Percentiles rank a stretch among this genome's conserved stretches.
phyloP scores from a whole-genome alignment of 2,113 vertebrate genomes.

The Amphilophus citrinellus region DNA sequence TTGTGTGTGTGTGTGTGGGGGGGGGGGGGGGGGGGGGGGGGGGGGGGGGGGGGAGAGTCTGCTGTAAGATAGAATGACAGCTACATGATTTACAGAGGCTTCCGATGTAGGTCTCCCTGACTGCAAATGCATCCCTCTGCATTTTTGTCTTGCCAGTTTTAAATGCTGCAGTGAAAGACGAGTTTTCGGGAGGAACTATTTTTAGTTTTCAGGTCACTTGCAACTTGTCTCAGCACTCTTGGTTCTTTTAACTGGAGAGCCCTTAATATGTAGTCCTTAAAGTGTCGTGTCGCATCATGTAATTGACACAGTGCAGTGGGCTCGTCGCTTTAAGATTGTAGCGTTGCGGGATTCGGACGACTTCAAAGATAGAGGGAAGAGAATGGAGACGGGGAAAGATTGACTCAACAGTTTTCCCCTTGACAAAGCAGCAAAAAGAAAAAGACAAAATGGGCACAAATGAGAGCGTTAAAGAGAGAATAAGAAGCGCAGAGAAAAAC shows the following conservation, averaged over 20 bases:
- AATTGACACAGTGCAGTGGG: slow-evolving; percentile 32
- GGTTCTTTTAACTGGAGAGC: slow-evolving; percentile 49
- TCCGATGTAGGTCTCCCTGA: neutral
- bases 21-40: too few relatives aligned
- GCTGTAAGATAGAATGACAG: slow-evolving; percentile 3
- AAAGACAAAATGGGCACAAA: slow-evolving; percentile 33
- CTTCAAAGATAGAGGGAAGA: slow-evolving; percentile 43
- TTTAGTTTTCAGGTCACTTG: slow-evolving; percentile 72
- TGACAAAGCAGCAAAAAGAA: neutral
- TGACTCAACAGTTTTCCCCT: slow-evolving; percentile 61
- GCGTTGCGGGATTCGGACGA: slow-evolving; percentile 38
- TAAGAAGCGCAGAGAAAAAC: slow-evolving; percentile 17
- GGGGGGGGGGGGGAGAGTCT: neutral
- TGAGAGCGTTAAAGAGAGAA: slow-evolving; percentile 38
- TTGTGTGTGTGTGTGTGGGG: too few relatives aligned
- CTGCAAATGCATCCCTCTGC: neutral
- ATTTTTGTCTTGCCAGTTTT: slow-evolving; percentile 14
- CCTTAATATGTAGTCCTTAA: slow-evolving; percentile 66
- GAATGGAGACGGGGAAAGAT: slow-evolving; percentile 23
- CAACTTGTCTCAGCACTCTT: slow-evolving; percentile 55
- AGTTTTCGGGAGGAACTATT: slow-evolving; percentile 59
- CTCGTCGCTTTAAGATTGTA: neutral
- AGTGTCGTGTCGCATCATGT: slow-evolving; percentile 69
- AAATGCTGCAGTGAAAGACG: slow-evolving; percentile 45
- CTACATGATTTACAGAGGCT: slow-evolving; percentile 15